Evolutionary conservation across 2,797 vertebrate genomes (phyloP).

Genomic region (Pristis pectinata): DNA sequence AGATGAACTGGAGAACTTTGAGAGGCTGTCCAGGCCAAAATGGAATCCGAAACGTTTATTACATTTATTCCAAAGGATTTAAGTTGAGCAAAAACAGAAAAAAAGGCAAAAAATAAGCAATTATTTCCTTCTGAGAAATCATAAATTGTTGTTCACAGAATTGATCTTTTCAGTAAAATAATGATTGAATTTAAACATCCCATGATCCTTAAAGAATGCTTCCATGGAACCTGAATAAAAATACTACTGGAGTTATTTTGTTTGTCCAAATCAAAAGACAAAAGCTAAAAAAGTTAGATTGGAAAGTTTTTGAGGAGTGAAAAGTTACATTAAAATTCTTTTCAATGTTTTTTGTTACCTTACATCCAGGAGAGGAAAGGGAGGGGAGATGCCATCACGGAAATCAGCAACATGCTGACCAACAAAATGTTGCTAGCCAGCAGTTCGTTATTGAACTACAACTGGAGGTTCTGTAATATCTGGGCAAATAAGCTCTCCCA

Average conservation of each 20-base stretch:
- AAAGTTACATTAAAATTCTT: not conserved
- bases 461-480: too few relatives aligned
- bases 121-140: not conserved
- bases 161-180: not conserved
- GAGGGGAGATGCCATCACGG: too few relatives aligned
- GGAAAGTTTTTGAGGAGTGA: not conserved
- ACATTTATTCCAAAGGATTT: not conserved
- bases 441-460: too few relatives aligned
- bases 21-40: not conserved
- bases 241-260: not conserved
- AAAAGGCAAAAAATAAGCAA: not conserved
- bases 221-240: not conserved
- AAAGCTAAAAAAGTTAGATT: not conserved
- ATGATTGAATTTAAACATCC: not conserved
- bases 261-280: not conserved
- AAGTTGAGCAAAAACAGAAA: not conserved
- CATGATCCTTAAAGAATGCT: not conserved
- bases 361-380: too few relatives aligned
- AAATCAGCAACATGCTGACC: too few relatives aligned
- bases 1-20: not conserved
- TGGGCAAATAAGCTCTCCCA: not conserved
- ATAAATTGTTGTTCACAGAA: not conserved
- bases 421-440: too few relatives aligned
- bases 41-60: not conserved
- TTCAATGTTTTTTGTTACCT: not conserved